Base-by-base conservation (phyloP, 2,797 vertebrate species). In the Microhierax caerulescens region DNA sequence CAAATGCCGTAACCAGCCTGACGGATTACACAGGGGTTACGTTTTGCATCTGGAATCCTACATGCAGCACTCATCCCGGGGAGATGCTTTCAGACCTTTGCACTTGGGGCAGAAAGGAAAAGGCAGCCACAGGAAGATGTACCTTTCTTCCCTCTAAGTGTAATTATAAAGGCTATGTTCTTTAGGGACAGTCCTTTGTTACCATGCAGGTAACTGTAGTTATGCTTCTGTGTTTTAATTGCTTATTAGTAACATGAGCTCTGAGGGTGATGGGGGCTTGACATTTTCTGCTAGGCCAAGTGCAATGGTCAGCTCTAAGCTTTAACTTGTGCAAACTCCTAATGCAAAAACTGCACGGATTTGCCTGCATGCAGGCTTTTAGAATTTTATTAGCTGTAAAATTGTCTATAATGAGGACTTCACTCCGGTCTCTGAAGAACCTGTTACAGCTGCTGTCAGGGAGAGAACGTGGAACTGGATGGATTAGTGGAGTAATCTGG, bases 341-440 rank as follows among this genome's bases (percentile, higher is more conserved):
- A 54, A 54, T n/a, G 69, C 81, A 73, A 80, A 91, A 88, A 84
- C 68, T 54, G 17, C 57, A 68, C 84, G 41, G 69, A 93, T 91
- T 95, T 95, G 24, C 69, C 93, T 76, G 50, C 57, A 50, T 59
- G 23, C n/a, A 59, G 37, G 54, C 37, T 78, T 97, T 87, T 37
- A 83, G 48, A 56, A 65, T 90, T 89, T 75, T 80, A 59, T 83
- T 96, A 88, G 73, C 60, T 92, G 75, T 78, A 91, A 85, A 94
- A 96, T 54, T 57, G 50, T 72, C 91, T 93, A 32, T 89, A 93
- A 94, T 69, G 41, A 85, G 86, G 75, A 75, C 75, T 83, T 83
- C 23, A 60, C 45, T 83, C 32, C 39, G n/a, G 65, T 72, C 94
- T 91, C 84, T 85, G 63, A 94, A 96, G 91, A 94, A 93, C 67